Percentiles rank a stretch among this genome's conserved stretches.
Evolutionary conservation across 2,797 vertebrate genomes (phyloP).

Genomic region (Phyllotis vaccarum): DNA sequence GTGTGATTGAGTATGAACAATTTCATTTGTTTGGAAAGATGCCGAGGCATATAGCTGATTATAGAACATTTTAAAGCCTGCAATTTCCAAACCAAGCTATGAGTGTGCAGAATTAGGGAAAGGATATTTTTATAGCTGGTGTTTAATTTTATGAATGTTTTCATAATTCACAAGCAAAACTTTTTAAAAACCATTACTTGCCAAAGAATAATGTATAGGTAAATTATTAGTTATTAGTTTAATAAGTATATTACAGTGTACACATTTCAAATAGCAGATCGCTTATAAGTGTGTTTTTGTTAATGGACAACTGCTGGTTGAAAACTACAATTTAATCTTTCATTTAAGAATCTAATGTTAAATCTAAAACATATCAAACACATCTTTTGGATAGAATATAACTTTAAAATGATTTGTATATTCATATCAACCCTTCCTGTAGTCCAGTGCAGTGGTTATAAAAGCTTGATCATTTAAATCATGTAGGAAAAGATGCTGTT

Average conservation of each 20-base stretch:
- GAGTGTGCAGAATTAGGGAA: slow-evolving; percentile 57
- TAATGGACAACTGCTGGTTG: neutral
- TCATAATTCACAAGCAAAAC: slow-evolving; percentile 18
- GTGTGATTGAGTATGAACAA: neutral
- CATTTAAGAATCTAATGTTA: neutral
- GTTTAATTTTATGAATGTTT: slow-evolving; percentile 45
- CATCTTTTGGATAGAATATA: neutral
- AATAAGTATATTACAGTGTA: slow-evolving; percentile 46
- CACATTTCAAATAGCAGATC: neutral
- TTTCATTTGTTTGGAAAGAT: slow-evolving; percentile 52
- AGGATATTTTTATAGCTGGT: neutral
- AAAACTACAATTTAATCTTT: slow-evolving; percentile 25
- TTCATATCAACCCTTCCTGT: neutral
- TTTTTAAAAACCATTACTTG: slow-evolving; percentile 15
- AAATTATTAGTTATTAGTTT: slow-evolving; percentile 45
- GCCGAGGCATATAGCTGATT: neutral
- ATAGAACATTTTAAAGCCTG: neutral
- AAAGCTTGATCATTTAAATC: neutral
- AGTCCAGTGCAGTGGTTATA: neutral
- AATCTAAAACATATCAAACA: neutral
- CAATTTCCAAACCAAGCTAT: slow-evolving; percentile 40
- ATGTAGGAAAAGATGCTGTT: neutral
- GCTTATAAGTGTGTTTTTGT: slow-evolving; percentile 52
- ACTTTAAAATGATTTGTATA: neutral
- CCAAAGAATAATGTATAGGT: slow-evolving; percentile 46